A percentile compares a stretch with the other conserved stretches of the same genome.
These are phyloP conservation scores for Willowsia nigromaculata DNA, from an alignment of 2,888 invertebrate species.

Conservation along the genomic window DNA sequence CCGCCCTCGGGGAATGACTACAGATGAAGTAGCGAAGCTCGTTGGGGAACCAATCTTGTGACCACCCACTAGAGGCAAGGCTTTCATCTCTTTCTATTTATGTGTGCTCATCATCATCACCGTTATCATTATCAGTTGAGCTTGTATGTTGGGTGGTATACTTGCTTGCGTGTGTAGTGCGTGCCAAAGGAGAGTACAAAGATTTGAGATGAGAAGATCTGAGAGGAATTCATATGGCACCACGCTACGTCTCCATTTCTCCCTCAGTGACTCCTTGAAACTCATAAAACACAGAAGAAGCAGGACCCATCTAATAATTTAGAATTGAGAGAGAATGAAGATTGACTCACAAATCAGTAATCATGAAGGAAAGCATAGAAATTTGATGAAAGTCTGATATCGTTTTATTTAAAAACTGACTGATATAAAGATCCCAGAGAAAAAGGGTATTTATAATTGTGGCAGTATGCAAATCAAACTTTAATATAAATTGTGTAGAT, in stretches of 20 bases:
- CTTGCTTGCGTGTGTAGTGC: background rate
- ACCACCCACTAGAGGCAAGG: conserved; percentile 9
- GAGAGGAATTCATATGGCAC: background rate
- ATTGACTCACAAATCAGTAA: background rate
- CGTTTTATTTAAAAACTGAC: too few species aligned
- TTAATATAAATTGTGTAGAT: too few species aligned
- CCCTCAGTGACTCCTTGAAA: conserved; percentile 29
- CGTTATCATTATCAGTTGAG: background rate
- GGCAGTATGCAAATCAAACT: too few species aligned
- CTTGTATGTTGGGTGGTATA: conserved; percentile 2
- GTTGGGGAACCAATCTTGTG: background rate
- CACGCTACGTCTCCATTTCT: background rate
- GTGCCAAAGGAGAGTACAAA: background rate
- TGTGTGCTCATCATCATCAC: background rate
- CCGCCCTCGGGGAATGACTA: conserved; percentile 37
- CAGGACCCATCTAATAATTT: background rate
- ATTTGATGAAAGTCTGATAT: too few species aligned
- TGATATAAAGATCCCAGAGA: too few species aligned
- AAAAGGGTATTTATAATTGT: too few species aligned
- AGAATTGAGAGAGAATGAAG: background rate
- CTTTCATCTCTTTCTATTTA: background rate
- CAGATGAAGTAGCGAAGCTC: background rate
- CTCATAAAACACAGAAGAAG: conserved; percentile 5
- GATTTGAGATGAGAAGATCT: background rate
- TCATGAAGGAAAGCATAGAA: background rate